These are phyloP conservation scores for Dicerorhinus sumatrensis DNA, from an alignment of 2,113 vertebrate species.

Conservation along the genomic window DNA sequence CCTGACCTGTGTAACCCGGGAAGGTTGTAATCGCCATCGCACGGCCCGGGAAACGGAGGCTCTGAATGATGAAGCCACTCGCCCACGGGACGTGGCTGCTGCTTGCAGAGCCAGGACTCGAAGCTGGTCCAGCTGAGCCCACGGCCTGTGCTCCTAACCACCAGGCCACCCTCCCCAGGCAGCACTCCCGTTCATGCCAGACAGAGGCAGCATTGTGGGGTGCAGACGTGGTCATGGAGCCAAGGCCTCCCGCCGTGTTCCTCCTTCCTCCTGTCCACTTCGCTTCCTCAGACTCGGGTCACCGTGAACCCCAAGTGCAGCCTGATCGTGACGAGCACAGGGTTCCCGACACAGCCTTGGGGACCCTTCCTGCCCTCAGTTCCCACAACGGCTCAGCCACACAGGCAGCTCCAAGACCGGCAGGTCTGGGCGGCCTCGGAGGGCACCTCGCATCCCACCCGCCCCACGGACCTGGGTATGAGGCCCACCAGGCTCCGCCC, in stretches of 20 bases:
- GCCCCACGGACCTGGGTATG: background rate
- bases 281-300: background rate
- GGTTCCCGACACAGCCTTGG: background rate
- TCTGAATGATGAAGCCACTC: fast-evolving
- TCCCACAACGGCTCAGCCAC: background rate
- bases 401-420: background rate
- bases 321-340: background rate
- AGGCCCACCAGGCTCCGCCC: background rate
- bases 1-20: background rate
- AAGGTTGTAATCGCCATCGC: fast-evolving
- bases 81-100: fast-evolving
- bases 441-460: too few relatives aligned
- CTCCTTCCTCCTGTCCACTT: background rate
- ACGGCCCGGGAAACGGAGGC: fast-evolving
- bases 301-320: background rate
- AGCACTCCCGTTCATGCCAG: fast-evolving
- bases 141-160: background rate
- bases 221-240: background rate
- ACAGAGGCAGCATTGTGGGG: background rate
- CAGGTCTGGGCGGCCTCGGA: background rate
- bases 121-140: background rate
- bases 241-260: background rate
- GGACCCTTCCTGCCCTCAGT: background rate
- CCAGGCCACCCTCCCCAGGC: background rate
- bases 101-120: fast-evolving